Conservation (phyloP, 2,888 invertebrate genomes). For the Acanthosepion esculentum region DNA sequence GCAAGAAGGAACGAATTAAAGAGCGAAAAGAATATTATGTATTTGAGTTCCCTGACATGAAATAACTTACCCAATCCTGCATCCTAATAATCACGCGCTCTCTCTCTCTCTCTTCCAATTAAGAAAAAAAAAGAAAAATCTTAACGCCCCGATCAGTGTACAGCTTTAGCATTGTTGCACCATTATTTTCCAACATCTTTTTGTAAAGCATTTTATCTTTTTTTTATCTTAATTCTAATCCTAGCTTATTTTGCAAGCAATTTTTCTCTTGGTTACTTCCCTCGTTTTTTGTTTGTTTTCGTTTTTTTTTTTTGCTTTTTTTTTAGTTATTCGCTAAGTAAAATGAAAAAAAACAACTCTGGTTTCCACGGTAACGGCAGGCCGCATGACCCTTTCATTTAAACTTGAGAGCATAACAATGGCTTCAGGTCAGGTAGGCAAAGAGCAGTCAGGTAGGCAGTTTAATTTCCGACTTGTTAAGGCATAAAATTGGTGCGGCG, state of each 20-base stretch:
- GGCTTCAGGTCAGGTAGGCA: neutral
- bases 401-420: neutral
- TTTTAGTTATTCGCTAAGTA: neutral
- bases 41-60: no score
- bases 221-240: neutral
- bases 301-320: neutral
- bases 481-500: neutral
- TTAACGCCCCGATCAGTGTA: no score
- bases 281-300: neutral
- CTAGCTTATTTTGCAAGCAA: neutral
- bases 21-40: no score
- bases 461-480: constrained; percentile 20
- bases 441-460: neutral
- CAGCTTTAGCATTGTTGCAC: no score
- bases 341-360: neutral
- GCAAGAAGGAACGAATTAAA: no score
- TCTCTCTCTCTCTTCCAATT: no score
- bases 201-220: neutral
- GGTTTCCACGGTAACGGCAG: neutral
- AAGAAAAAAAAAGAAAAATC: no score
- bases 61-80: no score
- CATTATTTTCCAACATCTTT: no score
- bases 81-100: no score
- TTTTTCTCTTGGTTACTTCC: neutral
- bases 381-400: neutral